Percentiles rank a stretch among this genome's conserved stretches.
These are phyloP conservation scores for Myopa tessellatipennis DNA, from an alignment of 2,888 invertebrate species.

Conservation along the genomic window DNA sequence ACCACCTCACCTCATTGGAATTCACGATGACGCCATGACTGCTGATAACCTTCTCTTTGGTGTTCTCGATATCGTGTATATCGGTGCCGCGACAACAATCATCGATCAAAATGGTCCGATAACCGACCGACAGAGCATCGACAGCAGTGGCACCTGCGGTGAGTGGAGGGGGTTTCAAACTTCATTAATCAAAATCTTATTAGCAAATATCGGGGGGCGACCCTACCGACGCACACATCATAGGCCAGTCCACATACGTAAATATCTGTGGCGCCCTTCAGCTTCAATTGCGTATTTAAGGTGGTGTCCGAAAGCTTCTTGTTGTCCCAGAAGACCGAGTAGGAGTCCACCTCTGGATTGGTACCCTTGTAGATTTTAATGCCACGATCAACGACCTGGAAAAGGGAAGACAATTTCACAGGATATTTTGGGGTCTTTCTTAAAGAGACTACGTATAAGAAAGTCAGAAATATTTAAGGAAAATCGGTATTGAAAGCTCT, in stretches of 20 bases:
- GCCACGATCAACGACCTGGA: conserved; percentile 77
- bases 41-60: conserved; percentile 79
- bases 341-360: conserved; percentile 95
- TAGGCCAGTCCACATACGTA: conserved; percentile 95
- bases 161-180: neutral
- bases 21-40: conserved; percentile 85
- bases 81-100: conserved; percentile 93
- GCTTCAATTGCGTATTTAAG: conserved; percentile 81
- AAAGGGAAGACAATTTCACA: neutral
- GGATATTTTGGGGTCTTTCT: too few species aligned
- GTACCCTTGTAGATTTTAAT: conserved; percentile 91
- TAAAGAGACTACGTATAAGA: too few species aligned
- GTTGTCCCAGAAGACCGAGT: conserved; percentile 99
- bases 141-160: conserved; percentile 83
- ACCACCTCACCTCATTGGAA: conserved; percentile 74
- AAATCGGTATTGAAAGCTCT: too few species aligned
- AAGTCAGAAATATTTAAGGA: too few species aligned
- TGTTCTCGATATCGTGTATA: conserved; percentile 84
- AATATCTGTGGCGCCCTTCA: conserved; percentile 87
- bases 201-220: neutral
- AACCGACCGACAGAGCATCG: conserved; percentile 90
- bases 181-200: neutral
- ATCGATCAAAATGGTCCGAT: conserved; percentile 87
- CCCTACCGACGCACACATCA: conserved; percentile 89
- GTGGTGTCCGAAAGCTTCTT: conserved; percentile 89